Conservation (phyloP, 2,888 invertebrate genomes). For the Cephus pygmeus region DNA sequence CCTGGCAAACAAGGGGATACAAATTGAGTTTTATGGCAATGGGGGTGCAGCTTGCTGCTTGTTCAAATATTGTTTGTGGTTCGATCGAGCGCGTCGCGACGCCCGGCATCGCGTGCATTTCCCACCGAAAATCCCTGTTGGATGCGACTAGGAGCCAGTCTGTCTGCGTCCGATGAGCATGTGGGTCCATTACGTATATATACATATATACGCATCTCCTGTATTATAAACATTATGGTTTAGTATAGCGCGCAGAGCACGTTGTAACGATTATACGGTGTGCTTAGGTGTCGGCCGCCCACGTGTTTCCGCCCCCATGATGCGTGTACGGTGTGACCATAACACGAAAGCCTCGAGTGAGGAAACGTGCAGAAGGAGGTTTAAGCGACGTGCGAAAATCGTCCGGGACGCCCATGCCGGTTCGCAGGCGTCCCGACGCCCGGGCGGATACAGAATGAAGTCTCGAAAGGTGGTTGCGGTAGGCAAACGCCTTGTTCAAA, state of each 20-base stretch:
- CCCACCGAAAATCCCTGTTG: not conserved
- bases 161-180: constrained; percentile 21
- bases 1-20: constrained; percentile 33
- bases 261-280: constrained; percentile 54
- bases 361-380: constrained; percentile 2
- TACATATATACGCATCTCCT: not conserved
- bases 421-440: not conserved
- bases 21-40: constrained; percentile 37
- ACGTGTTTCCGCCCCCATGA: constrained; percentile 59
- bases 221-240: constrained; percentile 2
- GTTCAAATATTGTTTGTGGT: not conserved
- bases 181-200: constrained; percentile 55
- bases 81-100: not conserved
- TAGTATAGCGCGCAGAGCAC: constrained; percentile 18
- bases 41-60: constrained; percentile 1
- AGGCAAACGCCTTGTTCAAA: not conserved
- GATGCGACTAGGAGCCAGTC: not conserved
- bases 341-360: constrained; percentile 12
- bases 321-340: constrained; percentile 28
- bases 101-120: not conserved
- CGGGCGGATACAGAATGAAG: not conserved
- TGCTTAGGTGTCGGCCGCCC: constrained; percentile 47
- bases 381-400: constrained; percentile 13
- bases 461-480: not conserved
- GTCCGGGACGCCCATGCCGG: not conserved